Percentiles rank a stretch among this genome's conserved stretches.
Conservation (phyloP, 2,888 invertebrate genomes). For the Patella pellucida region DNA sequence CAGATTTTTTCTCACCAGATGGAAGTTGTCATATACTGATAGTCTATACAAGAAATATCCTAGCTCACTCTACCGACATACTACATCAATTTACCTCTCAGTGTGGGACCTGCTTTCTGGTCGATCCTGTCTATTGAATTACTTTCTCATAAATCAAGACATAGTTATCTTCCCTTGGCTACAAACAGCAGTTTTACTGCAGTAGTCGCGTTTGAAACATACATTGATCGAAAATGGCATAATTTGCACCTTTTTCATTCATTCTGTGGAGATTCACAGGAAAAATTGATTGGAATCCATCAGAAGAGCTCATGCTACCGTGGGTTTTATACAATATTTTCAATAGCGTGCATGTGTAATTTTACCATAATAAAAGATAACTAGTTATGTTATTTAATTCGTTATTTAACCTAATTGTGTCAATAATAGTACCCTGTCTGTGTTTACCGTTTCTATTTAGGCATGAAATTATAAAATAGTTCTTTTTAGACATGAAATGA, state of each 20-base stretch:
- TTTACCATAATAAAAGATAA: too few species aligned
- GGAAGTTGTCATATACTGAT: background rate
- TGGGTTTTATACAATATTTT: too few species aligned
- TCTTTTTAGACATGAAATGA: too few species aligned
- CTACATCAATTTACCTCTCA: conserved; percentile 5
- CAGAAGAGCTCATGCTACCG: too few species aligned
- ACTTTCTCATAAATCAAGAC: conserved; percentile 4
- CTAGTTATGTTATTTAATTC: too few species aligned
- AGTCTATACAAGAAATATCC: too few species aligned
- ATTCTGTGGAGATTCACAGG: background rate
- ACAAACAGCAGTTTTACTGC: background rate
- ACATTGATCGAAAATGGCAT: conserved; percentile 5
- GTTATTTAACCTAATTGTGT: too few species aligned
- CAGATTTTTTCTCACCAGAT: background rate
- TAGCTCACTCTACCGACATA: conserved; percentile 4
- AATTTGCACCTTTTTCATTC: conserved; percentile 7
- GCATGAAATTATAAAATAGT: too few species aligned
- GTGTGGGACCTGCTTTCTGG: background rate
- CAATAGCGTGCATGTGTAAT: too few species aligned
- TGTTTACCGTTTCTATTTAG: too few species aligned
- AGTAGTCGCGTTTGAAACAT: background rate
- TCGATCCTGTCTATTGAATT: conserved; percentile 8
- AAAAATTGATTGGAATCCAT: too few species aligned
- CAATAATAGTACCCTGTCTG: too few species aligned
- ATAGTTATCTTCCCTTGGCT: conserved; percentile 9